Evolutionary conservation across 2,888 invertebrate genomes (phyloP).

Genomic region (Sipha maydis): DNA sequence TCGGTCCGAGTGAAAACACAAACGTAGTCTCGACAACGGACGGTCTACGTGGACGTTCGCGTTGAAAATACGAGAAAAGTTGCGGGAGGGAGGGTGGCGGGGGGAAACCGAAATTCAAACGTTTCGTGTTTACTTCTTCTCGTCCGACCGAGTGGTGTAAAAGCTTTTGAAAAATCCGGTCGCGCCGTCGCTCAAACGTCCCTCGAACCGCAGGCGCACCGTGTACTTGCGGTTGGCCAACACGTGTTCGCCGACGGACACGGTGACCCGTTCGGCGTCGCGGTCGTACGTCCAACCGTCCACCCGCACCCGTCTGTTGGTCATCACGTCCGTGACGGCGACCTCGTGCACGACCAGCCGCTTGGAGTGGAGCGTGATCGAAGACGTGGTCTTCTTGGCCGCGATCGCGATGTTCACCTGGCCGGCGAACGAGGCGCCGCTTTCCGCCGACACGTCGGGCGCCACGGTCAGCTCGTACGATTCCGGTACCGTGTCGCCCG

Average conservation of each 20-base stretch:
- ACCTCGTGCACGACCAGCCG: not conserved
- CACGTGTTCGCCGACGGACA: not conserved
- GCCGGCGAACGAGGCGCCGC: constrained; percentile 1
- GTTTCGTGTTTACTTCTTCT: constrained; percentile 10
- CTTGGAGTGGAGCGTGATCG: not conserved
- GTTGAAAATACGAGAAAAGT: too few relatives aligned
- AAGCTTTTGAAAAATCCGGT: constrained; percentile 56
- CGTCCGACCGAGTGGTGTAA: constrained; percentile 14
- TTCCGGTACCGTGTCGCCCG: not conserved
- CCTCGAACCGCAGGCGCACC: constrained; percentile 49
- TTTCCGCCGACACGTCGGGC: not conserved
- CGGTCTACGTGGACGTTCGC: too few relatives aligned
- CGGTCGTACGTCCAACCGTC: not conserved
- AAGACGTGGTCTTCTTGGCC: not conserved
- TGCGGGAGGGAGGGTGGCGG: too few relatives aligned
- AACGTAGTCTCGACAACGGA: too few relatives aligned
- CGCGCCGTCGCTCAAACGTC: constrained; percentile 37
- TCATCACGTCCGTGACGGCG: not conserved
- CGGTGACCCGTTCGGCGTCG: not conserved
- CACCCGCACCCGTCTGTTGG: not conserved
- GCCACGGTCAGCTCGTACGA: not conserved
- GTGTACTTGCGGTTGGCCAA: constrained; percentile 23
- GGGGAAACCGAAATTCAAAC: too few relatives aligned
- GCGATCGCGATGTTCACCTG: not conserved
- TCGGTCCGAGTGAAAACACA: too few relatives aligned